These are phyloP conservation scores for Leucosticte australis DNA, from an alignment of 2,113 vertebrate genomes.

Conservation along the genomic window DNA sequence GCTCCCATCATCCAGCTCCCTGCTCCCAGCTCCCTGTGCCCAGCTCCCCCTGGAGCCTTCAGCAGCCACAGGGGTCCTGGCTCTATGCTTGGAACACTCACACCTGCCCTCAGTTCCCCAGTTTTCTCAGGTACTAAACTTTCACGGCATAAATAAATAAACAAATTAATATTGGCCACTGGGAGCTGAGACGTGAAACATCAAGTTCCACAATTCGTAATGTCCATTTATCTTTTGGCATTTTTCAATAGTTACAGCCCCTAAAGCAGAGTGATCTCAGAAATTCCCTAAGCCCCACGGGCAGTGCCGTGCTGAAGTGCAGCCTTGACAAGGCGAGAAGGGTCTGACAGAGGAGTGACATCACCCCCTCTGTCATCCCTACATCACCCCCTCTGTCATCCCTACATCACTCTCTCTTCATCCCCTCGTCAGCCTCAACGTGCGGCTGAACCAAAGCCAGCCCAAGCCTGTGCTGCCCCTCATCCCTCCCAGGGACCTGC, in stretches of 20 bases:
- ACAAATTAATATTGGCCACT: not conserved
- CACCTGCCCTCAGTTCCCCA: not conserved
- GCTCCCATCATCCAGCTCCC: not conserved
- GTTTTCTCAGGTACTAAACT: not conserved
- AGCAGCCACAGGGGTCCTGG: not conserved
- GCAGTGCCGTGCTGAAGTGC: not conserved
- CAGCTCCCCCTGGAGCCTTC: not conserved
- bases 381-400: not conserved
- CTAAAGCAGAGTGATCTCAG: not conserved
- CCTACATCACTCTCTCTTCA: not conserved
- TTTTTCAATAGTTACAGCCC: not conserved
- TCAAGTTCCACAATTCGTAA: accelerated
- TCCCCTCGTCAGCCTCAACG: not conserved
- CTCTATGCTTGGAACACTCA: not conserved
- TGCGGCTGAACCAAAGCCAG: not conserved
- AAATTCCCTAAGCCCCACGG: not conserved
- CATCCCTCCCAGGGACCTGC: accelerated
- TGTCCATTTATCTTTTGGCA: not conserved
- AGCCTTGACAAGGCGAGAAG: not conserved
- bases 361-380: not conserved
- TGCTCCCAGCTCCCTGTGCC: not conserved
- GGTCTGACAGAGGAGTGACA: not conserved
- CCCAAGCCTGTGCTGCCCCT: accelerated
- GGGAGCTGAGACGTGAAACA: not conserved
- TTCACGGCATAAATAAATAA: accelerated